Evolutionary conservation across 1,140 invertebrate species (phyloP).

Genomic region (Popillia japonica): DNA sequence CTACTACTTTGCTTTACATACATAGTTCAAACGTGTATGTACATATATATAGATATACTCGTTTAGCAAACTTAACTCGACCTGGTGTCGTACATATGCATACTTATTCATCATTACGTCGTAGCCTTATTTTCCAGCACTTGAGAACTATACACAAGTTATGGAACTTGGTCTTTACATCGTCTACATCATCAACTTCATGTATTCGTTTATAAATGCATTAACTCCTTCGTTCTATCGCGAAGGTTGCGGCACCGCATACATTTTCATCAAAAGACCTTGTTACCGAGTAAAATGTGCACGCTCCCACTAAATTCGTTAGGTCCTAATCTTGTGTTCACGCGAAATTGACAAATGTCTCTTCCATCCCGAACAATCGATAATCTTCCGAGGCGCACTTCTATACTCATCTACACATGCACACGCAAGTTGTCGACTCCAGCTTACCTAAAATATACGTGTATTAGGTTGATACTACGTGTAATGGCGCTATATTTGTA

Average conservation of each 20-base stretch:
- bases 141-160: slow-evolving; percentile 17
- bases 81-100: background rate
- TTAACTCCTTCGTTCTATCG: slow-evolving; percentile 25
- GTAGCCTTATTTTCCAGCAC: background rate
- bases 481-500: slow-evolving; percentile 31
- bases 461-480: background rate
- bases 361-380: slow-evolving; percentile 23
- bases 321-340: slow-evolving; percentile 26
- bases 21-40: background rate
- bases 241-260: background rate
- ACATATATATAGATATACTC: background rate
- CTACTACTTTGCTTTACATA: background rate
- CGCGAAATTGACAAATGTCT: slow-evolving; percentile 21
- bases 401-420: background rate
- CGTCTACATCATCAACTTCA: background rate
- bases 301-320: slow-evolving; percentile 29
- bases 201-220: slow-evolving; percentile 1
- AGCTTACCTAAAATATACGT: background rate
- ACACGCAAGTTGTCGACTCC: background rate
- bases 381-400: background rate
- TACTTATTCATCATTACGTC: background rate
- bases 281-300: slow-evolving; percentile 3
- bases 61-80: background rate
- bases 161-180: background rate
- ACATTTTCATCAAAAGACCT: slow-evolving; percentile 23